Conservation (phyloP, 2,113 vertebrate species). For the Dinomys branickii region DNA sequence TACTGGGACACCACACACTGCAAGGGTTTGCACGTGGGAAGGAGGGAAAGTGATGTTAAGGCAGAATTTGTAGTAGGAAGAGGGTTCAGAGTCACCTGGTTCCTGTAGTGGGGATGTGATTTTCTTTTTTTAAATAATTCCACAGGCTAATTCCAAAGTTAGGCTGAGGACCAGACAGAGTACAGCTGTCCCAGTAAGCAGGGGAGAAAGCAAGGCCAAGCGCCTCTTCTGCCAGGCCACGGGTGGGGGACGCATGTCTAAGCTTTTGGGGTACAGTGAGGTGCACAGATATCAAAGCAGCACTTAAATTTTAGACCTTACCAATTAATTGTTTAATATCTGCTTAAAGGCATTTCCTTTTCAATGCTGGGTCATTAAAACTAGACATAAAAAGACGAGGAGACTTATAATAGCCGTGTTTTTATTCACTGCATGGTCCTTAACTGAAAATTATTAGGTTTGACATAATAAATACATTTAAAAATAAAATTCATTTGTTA, state of each 20-base stretch:
- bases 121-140: background rate
- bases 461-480: background rate
- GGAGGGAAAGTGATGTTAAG: background rate
- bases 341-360: background rate
- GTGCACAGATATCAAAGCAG: background rate
- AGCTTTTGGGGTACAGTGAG: background rate
- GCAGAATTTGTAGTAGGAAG: background rate
- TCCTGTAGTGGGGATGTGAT: background rate
- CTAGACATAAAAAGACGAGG: background rate
- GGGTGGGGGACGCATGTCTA: background rate
- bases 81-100: background rate
- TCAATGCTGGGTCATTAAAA: background rate
- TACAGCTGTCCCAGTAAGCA: too few species aligned
- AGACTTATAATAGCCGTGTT: background rate
- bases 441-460: constrained; percentile 12
- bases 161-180: background rate
- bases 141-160: background rate
- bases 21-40: background rate
- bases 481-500: constrained; percentile 29
- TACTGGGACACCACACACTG: background rate
- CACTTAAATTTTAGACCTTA: background rate
- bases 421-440: background rate
- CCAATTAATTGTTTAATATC: background rate
- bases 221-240: background rate
- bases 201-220: too few species aligned